These are phyloP conservation scores for Aurelia aurita DNA, from an alignment of 30 jellyfish, hydroid and myxozoan genomes.

Conservation along the genomic window DNA sequence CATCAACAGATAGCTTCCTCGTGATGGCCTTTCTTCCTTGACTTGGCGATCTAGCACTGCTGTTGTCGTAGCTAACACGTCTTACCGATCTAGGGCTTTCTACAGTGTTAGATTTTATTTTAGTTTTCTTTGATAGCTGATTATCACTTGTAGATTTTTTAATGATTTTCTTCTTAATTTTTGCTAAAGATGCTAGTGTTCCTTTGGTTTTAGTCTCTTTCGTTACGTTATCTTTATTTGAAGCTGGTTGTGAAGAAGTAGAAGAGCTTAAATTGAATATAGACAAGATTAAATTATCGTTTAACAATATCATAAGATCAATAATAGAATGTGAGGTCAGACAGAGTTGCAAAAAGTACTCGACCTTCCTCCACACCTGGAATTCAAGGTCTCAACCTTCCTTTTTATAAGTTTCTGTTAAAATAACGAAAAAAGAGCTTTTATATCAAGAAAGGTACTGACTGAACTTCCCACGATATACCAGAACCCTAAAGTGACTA, in stretches of 20 bases:
- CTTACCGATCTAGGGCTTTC: conserved; percentile 31
- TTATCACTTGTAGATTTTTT: conserved; percentile 17
- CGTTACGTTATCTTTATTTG: conserved; percentile 14
- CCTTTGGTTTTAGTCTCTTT: neutral
- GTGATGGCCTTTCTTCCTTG: neutral
- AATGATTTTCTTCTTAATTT: conserved; percentile 30
- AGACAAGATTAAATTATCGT: no score
- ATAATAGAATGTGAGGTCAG: no score
- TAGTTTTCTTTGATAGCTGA: neutral
- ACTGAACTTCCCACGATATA: no score
- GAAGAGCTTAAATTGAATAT: conserved; percentile 18
- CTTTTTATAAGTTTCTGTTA: no score
- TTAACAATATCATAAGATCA: no score
- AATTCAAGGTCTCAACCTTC: no score
- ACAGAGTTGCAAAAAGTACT: no score
- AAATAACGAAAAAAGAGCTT: no score
- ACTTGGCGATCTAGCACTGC: neutral
- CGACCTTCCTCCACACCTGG: no score
- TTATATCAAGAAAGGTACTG: no score
- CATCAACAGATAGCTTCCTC: no score
- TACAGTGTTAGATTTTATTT: conserved; percentile 12
- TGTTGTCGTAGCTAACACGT: neutral
- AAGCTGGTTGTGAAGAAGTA: conserved; percentile 4
- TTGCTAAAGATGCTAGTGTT: conserved; percentile 17
- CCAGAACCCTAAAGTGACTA: no score